Base-by-base conservation (phyloP, 2,888 invertebrate species). In the Eristalis tenax region DNA sequence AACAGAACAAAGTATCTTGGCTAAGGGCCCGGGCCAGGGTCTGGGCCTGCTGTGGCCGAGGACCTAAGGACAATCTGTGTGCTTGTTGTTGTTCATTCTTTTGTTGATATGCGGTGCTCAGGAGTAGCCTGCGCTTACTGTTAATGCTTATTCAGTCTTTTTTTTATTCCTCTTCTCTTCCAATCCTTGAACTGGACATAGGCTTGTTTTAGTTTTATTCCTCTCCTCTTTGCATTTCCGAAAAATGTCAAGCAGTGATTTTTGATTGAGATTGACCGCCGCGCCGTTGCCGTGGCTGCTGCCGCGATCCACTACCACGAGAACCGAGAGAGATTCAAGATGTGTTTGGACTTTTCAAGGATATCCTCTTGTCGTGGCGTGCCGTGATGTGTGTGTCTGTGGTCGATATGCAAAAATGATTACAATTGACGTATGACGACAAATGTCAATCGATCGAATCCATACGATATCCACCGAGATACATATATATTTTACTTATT, bases 1-100 rank as follows among this genome's bases (percentile, higher is more conserved):
- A 87, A 87, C 87, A 87, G 87, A 83, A 87, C 87, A 87, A 87
- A 87, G 87, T 87, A 87, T 76, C 79, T 87, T 76, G 83, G 83
- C 40, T 18, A 63, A 82, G 61, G 73, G 68, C 63, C 57, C 28
- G 73, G 70, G 69, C 50, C 22, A 61, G 1, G 13, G 38, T 65
- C 76, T 26, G 26, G 26, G 26, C 26, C 26, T 26, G 26, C 43
- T 22, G 73, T n/a, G 56, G 61, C 57, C 26, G 73, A 28, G 61
- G 56, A 76, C 66, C 70, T 61, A 86, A 83, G 86, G 83, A 86
- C 83, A 86, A 82, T 82, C 78, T 85, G 81, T 2, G 22, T 32
- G 0, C 10, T 32, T 10, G 32, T 10, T 32, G 32, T 32, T 32
- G 32, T 50, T 50, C 50, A 18, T 50, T 50, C 50, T 50, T 50